Base-by-base conservation (phyloP, 2,113 vertebrate genomes). In the Thalassarche chlororhynchos region DNA sequence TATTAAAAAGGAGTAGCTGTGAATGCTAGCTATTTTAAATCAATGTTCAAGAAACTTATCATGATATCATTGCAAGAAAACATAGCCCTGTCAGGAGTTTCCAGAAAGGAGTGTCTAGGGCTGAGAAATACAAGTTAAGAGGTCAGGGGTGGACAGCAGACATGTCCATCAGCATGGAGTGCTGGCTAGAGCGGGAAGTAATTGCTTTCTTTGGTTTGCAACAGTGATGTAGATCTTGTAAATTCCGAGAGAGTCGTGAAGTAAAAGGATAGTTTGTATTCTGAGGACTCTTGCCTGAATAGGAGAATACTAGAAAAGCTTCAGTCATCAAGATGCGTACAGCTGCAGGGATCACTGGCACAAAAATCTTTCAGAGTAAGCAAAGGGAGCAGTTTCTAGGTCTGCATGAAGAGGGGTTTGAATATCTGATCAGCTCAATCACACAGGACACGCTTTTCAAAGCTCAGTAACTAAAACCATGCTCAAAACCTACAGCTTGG, bases 331-430 rank as follows among this genome's bases (percentile, higher is more conserved):
- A 55, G 84, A 93, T 82, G 68, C 10, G 0, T 90, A 93, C 95
- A 96, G 89, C 93, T 94, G 94, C 92, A 93, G 94, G 91, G 89
- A 96, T 90, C 92, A 84, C 82, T 88, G 91, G 93, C 95, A 96
- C 84, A 91, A 79, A 96, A 95, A 90, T 96, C 94, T 83, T 65
- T 88, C 87, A 71, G 91, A 77, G 78, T 93, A 96, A 94, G 97
- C 94, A 96, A 95, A 94, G 87, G 46, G 82, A 95, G 71, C 89
- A 71, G 93, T 90, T 90, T 94, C 87, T 94, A 74, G 51, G 82
- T 91, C 93, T 94, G 68, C 72, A 52, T 5, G n/a, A 77, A 40
- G 89, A 77, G 6, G 38, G 71, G 80, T 96, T 96, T 97, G 94
- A 96, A 96, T 96, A 95, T 96, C 91, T 86, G 91, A 96, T 97